Conservation (phyloP, 2,113 vertebrate genomes). For the Elephantulus edwardii region DNA sequence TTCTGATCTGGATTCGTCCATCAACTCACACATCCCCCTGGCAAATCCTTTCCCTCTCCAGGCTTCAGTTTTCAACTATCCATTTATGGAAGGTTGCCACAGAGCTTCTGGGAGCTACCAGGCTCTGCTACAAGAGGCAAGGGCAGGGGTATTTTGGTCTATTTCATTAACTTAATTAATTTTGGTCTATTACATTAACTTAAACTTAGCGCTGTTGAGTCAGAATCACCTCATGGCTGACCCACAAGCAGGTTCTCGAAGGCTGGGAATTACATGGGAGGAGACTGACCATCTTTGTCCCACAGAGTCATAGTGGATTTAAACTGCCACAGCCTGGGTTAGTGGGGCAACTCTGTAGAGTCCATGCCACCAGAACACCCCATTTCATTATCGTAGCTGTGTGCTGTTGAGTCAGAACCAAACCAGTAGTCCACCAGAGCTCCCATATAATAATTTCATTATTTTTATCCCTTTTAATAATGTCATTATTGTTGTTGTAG, state of each 20-base stretch:
- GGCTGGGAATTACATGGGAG: background rate
- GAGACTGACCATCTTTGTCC: background rate
- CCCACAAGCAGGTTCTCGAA: background rate
- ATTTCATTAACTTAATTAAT: too few species aligned
- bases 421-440: too few species aligned
- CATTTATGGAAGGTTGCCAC: background rate
- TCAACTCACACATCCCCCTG: accelerated
- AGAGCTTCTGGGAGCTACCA: accelerated
- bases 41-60: background rate
- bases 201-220: too few species aligned
- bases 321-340: background rate
- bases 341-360: background rate
- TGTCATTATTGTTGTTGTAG: too few species aligned
- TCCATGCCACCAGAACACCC: too few species aligned
- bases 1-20: too few species aligned
- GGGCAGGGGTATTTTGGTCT: background rate
- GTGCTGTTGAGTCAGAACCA: too few species aligned
- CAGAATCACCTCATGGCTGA: background rate
- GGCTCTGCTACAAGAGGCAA: accelerated
- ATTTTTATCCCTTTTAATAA: too few species aligned
- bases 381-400: too few species aligned
- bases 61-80: background rate
- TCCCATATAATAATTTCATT: too few species aligned
- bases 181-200: too few species aligned
- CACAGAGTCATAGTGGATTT: background rate